Evolutionary conservation across 1,140 invertebrate genomes (phyloP).

Genomic region (Agrilus planipennis): DNA sequence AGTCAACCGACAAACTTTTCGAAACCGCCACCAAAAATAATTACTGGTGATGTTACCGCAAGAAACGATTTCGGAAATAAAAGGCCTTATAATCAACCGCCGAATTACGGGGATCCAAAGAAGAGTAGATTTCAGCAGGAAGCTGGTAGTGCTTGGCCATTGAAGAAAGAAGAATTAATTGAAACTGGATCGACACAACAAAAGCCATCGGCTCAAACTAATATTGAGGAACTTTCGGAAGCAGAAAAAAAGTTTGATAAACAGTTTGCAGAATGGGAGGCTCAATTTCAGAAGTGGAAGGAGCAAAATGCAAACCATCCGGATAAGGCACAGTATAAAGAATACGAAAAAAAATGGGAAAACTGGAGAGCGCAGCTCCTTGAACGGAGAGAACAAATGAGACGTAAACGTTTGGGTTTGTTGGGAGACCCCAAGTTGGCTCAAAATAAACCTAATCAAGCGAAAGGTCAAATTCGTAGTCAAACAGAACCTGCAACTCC

Average conservation of each 20-base stretch:
- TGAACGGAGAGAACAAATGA: constrained; percentile 68
- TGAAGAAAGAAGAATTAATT: no score
- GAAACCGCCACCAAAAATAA: background rate
- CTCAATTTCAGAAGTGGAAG: constrained; percentile 75
- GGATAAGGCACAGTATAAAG: constrained; percentile 67
- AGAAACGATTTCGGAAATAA: constrained; percentile 8
- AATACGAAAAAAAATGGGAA: constrained; percentile 75
- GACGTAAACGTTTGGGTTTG: constrained; percentile 44
- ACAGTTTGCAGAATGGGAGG: constrained; percentile 74
- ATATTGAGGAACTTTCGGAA: constrained; percentile 37
- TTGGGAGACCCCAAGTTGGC: constrained; percentile 3
- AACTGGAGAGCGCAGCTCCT: constrained; percentile 62
- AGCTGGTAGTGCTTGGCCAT: constrained; percentile 1
- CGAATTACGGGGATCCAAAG: background rate
- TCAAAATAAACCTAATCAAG: constrained; percentile 3
- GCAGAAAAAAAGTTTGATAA: constrained; percentile 69
- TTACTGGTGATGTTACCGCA: background rate
- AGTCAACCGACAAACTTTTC: background rate
- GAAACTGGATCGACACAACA: background rate
- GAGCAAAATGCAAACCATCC: constrained; percentile 74
- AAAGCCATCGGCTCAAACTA: constrained; percentile 4
- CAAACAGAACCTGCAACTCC: constrained; percentile 4
- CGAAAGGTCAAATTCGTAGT: constrained; percentile 5
- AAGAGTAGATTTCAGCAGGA: constrained; percentile 3
- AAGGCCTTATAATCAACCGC: constrained; percentile 1